Evolutionary conservation across 23 tunicate genomes (phyloP).

Genomic region (Ascidia mentula): DNA sequence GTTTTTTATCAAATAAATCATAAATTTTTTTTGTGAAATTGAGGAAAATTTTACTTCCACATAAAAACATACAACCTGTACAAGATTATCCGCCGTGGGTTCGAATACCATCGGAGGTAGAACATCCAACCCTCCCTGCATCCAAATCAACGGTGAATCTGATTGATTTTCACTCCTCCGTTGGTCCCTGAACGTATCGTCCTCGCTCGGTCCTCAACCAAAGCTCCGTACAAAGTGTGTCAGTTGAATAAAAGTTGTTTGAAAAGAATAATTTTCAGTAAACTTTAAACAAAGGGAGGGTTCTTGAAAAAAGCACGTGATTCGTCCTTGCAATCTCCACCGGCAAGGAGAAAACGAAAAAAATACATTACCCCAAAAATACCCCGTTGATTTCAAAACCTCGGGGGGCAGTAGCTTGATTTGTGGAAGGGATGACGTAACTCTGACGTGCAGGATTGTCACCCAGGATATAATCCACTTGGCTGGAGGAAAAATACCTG

Average conservation of each 20-base stretch:
- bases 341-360: no score
- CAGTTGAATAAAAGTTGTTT: conserved; percentile 31
- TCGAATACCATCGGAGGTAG: no score
- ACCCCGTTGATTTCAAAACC: no score
- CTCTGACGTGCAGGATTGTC: conserved; percentile 46
- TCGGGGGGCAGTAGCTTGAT: conserved; percentile 72
- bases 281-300: no score
- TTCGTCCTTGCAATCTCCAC: no score
- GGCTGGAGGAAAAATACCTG: conserved; percentile 63
- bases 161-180: conserved; percentile 64
- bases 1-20: background rate
- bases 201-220: conserved; percentile 71
- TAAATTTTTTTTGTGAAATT: background rate
- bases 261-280: no score
- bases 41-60: background rate
- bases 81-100: background rate
- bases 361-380: no score
- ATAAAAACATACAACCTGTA: background rate
- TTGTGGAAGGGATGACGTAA: conserved; percentile 72
- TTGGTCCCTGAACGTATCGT: conserved; percentile 50
- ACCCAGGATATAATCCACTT: conserved; percentile 82
- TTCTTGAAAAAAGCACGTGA: no score
- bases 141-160: conserved; percentile 88
- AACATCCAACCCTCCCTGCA: conserved; percentile 94
- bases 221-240: conserved; percentile 73